Evolutionary conservation across 1,140 invertebrate species (phyloP).

Genomic region (Diuraphis noxia): DNA sequence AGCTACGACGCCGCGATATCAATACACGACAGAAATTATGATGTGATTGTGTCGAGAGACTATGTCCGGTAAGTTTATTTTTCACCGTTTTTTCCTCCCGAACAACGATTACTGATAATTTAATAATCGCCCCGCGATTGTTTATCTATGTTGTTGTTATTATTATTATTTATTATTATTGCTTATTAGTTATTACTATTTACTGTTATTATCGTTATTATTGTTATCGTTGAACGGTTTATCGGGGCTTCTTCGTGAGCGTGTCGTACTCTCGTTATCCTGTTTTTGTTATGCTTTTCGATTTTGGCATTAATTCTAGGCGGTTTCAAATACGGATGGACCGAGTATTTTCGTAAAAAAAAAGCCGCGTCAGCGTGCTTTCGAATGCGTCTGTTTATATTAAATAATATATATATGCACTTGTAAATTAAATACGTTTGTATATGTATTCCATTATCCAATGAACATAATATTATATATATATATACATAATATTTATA

Average conservation of each 20-base stretch:
- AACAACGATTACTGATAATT: neutral
- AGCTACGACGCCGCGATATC: neutral
- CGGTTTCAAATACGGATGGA: neutral
- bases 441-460: neutral
- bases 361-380: neutral
- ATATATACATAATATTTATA: neutral
- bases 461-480: no score
- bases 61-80: conserved; percentile 1
- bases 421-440: neutral
- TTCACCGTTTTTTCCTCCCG: neutral
- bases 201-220: neutral
- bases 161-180: conserved; percentile 1
- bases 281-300: neutral
- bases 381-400: neutral
- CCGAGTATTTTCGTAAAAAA: neutral
- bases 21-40: neutral
- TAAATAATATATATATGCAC: neutral
- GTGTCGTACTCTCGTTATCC: neutral
- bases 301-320: neutral
- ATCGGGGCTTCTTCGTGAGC: neutral
- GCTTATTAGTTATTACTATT: neutral
- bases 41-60: neutral
- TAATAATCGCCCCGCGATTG: neutral
- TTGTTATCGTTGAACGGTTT: neutral
- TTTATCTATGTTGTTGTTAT: neutral